Conservation (phyloP, 2,797 vertebrate genomes). For the Dendrocincla fuliginosa region DNA sequence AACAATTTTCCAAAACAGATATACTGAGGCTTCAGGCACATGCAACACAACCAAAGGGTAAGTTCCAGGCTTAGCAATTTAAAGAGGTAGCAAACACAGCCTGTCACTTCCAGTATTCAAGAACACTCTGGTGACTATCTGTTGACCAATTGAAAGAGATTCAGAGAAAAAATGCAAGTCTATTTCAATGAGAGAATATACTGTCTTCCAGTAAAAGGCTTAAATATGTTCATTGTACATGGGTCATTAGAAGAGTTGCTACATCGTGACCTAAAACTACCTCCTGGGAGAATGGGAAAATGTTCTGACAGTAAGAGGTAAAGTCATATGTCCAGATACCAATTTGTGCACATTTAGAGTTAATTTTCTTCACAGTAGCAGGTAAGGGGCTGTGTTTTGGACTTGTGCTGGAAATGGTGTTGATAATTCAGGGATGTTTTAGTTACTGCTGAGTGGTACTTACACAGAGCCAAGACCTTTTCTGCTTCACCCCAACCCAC, state of each 20-base stretch:
- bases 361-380: background rate
- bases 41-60: background rate
- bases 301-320: background rate
- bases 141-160: conserved; percentile 17
- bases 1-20: background rate
- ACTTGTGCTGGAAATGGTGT: background rate
- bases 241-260: background rate
- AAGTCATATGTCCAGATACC: background rate
- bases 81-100: background rate
- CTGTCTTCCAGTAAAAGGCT: background rate
- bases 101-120: background rate
- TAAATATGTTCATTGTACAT: background rate
- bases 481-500: background rate
- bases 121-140: background rate
- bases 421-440: background rate
- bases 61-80: background rate
- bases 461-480: background rate
- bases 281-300: background rate
- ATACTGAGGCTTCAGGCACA: background rate
- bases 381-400: background rate
- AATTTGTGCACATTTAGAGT: background rate
- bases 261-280: background rate
- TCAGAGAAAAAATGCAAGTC: background rate
- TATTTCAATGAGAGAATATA: background rate
- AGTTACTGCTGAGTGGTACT: background rate